These are phyloP conservation scores for Rhodophaea formosa DNA, from an alignment of 2,888 invertebrate species.

Conservation along the genomic window DNA sequence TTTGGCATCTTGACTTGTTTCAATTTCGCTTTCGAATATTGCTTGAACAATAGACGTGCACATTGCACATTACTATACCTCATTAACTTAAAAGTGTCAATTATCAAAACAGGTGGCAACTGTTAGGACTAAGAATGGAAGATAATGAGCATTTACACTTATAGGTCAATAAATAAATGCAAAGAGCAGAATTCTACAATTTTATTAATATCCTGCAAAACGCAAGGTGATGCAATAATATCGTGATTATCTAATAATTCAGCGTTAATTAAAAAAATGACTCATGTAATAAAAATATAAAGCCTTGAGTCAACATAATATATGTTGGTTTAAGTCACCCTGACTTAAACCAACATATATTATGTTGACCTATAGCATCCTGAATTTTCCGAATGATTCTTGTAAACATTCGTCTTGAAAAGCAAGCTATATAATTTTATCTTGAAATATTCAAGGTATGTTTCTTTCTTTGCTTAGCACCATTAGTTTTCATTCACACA, in stretches of 20 bases:
- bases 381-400: neutral
- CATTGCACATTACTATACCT: too few species aligned
- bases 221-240: neutral
- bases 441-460: neutral
- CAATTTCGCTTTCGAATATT: too few species aligned
- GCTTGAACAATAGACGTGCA: too few species aligned
- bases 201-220: neutral
- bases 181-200: neutral
- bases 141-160: too few species aligned
- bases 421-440: neutral
- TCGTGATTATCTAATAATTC: neutral
- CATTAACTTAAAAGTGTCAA: too few species aligned
- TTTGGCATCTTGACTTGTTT: too few species aligned
- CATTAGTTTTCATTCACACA: slow-evolving; percentile 6
- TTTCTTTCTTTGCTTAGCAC: slow-evolving; percentile 3
- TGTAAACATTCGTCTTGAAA: neutral
- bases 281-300: neutral
- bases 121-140: too few species aligned
- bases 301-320: neutral
- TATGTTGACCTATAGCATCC: neutral
- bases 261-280: too few species aligned
- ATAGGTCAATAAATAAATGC: neutral
- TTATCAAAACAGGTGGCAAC: too few species aligned
- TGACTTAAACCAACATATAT: too few species aligned
- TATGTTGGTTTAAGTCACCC: too few species aligned